Evolutionary conservation across 1,140 invertebrate species (phyloP).

Genomic region (Brevipalpus yothersi): DNA sequence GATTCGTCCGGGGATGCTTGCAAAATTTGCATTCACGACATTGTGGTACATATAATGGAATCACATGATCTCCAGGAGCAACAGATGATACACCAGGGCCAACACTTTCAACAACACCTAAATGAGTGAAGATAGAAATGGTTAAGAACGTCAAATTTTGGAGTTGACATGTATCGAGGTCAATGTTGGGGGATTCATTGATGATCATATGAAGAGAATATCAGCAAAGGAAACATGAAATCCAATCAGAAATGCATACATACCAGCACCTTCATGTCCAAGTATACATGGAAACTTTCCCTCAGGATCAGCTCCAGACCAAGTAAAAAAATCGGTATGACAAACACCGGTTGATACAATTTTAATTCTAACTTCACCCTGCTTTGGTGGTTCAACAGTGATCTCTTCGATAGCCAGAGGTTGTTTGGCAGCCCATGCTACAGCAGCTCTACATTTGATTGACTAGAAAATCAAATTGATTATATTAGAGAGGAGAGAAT

Average conservation of each 20-base stretch:
- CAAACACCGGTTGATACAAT: constrained; percentile 35
- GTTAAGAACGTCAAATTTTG: background rate
- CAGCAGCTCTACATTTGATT: constrained; percentile 80
- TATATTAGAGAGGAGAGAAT: too few species aligned
- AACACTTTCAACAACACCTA: constrained; percentile 78
- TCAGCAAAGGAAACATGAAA: background rate
- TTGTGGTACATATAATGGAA: constrained; percentile 87
- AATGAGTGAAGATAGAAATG: background rate
- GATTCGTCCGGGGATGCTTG: constrained; percentile 76
- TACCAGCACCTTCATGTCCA: constrained; percentile 61
- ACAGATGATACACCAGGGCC: constrained; percentile 76
- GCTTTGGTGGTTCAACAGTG: constrained; percentile 79
- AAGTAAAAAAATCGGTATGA: constrained; percentile 87
- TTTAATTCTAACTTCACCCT: constrained; percentile 33
- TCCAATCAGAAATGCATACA: too few species aligned
- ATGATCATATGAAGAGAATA: too few species aligned
- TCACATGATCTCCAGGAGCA: constrained; percentile 72
- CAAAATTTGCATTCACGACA: constrained; percentile 93
- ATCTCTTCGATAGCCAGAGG: constrained; percentile 66
- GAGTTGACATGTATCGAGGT: background rate
- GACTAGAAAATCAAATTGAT: background rate
- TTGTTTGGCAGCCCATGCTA: constrained; percentile 68
- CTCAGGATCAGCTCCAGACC: constrained; percentile 75
- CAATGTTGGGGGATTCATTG: too few species aligned
- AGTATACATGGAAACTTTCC: constrained; percentile 76